Base-by-base conservation (phyloP, 2,797 vertebrate genomes). In the Syngnathus acus region DNA sequence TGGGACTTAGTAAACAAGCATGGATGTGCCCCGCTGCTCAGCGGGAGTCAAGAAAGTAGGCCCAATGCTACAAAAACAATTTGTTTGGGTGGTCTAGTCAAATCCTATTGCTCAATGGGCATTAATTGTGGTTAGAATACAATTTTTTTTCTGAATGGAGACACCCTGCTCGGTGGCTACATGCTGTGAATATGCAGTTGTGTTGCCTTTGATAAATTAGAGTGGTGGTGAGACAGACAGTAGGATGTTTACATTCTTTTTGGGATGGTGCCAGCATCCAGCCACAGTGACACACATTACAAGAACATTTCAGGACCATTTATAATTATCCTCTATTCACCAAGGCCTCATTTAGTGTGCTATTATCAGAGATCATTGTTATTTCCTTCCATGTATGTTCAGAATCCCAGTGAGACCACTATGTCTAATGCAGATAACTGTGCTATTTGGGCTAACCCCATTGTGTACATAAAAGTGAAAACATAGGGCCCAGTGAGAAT, bases 361-460 rank as follows among this genome's bases (percentile, higher is more conserved):
- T 77, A 88, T 88, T 87, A 90, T 86, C 86, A 87, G 79, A 85
- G 78, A 88, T 89, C 85, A 86, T 86, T 85, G 83, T 86, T 87
- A 82, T 86, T 87, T 82, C 77, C 74, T 77, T 82, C 80, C 59
- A 78, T 82, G 83, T 82, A 79, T 63, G 73, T 70, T 68, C 65
- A 79, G 62, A 79, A 74, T 85, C 79, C 87, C 84, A 69, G 48
- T 50, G 87, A 87, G 87, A 84, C 82, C 79, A 68, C 72, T 80
- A 76, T 78, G 86, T 84, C 83, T 86, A 65, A 68, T 53, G 62
- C 42, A 84, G 84, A 87, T 84, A 87, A 84, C 83, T 23, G 75
- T 38, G 78, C 87, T 87, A 86, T 86, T 89, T 87, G 74, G 72
- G 82, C 81, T 83, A 85, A 86, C 80, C 83, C 83, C 80, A 80